Base-by-base conservation (phyloP, 35 echinoderm and acorn worm species). In the Eucidaris tribuloides region DNA sequence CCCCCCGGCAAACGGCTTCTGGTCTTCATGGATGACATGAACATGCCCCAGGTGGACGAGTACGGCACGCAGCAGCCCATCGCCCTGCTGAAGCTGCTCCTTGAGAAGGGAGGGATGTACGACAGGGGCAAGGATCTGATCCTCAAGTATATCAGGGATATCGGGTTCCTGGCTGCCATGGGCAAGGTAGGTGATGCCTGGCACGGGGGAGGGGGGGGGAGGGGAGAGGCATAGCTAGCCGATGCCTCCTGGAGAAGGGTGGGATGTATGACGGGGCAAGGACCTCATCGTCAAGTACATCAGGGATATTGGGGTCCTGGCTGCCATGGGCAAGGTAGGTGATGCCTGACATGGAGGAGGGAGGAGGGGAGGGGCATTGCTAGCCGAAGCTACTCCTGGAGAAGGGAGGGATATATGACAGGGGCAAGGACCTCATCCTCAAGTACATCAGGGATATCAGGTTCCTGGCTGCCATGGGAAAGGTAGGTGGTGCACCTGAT, bases 21-120 rank as follows among this genome's bases (percentile, higher is more conserved):
- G 34, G 96, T 99, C 19, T 99, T 99, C 72, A 99, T 99, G 90
- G 96, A 99, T 76, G 96, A 99, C 41, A 99, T 99, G 96, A 99
- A 99, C 78, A 99, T 99, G 96, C 96, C 96, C 15, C 96, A 99
- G 86, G 94, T 97, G 60, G 94, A 97, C 46, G 89, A 93, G 79
- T 99, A 99, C 40, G 96, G 96, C 57, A 99, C 96, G 5, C 96
- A 99, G 86, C 96, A 99, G 71, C 96, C 96, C 61, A 93, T 99
- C 71, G 96, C 96, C 27, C 60, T 99, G 14, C 72, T 99, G 42
- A 99, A 99, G 62, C 91, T 99, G 27, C 91, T 99, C 3, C 84
- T 99, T 58, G 96, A 99, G 56, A 92, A 93, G 66, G 96, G 96
- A 29, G 96, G 96, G 4, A 99, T 99, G 96, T 99, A 99, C 32